Base-by-base conservation (phyloP, 1,140 invertebrate species). In the Pogonognathellus flavescens region DNA sequence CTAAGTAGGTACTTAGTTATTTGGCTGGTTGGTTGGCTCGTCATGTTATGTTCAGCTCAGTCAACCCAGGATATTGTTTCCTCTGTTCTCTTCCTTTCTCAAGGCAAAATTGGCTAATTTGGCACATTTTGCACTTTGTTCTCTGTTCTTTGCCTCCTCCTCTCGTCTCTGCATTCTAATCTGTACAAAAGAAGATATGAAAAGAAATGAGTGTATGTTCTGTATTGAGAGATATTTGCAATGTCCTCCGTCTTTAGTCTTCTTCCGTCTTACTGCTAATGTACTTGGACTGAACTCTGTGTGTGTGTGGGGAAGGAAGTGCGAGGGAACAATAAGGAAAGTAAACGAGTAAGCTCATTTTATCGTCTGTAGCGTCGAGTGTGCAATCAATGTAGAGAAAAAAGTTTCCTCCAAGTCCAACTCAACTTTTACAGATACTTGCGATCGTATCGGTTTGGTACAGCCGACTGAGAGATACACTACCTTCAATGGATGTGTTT, bases 101-200 rank as follows among this genome's bases (percentile, higher is more conserved):
- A 55, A 76, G 70, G 70, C 70, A 31, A 81, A 81, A 81, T 81
- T 81, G 80, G 50, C 80, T 81, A 53, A 81, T 81, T 81, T 81
- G 80, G 80, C 50, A 81, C 80, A 81, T 81, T 81, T 81, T 81
- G 80, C 80, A 81, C 80, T 81, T 81, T 81, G 50, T 81, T 81
- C 80, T 57, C 13, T 6, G 6, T 41, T 41, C 31, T 41, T 41
- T 41, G 31, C 31, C 16, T 80, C 72, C 41, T 53, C 41, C 50
- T 81, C 49, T 55, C 76, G 13, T 80, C 52, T 53, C 22, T 53
- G 52, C 80, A 81, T 81, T 57, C 80, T 81, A 81, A 81, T 81
- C 53, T 31, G 55, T 52, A 55, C 52, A 81, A 25, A 13, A 53
- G 80, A 53, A 81, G 80, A 81, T 25, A 57, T 55, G 80, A 81